Evolutionary conservation across 2,888 invertebrate genomes (phyloP).

Genomic region (Neoitamus cyanurus): DNA sequence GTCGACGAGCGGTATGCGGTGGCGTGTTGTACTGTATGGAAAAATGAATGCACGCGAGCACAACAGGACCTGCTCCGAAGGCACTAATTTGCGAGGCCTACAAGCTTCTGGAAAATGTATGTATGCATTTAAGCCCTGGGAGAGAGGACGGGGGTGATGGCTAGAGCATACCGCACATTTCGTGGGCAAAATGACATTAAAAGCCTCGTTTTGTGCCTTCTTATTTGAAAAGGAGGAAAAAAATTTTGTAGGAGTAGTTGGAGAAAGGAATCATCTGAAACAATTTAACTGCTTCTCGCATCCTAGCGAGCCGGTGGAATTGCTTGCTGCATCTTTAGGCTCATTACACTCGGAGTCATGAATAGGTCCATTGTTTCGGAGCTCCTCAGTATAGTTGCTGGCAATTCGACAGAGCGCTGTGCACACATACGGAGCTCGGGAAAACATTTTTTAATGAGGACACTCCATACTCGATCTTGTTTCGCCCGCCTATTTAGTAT

Average conservation of each 20-base stretch:
- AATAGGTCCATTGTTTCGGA: slow-evolving; percentile 19
- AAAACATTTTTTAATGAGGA: slow-evolving; percentile 39
- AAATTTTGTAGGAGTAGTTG: neutral
- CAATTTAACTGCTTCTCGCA: slow-evolving; percentile 26
- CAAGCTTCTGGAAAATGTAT: neutral
- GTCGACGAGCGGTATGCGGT: neutral
- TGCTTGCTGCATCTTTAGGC: slow-evolving; percentile 31
- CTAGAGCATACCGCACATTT: neutral
- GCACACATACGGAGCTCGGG: neutral
- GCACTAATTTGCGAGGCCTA: neutral
- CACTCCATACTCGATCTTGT: slow-evolving; percentile 23
- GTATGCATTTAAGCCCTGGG: neutral
- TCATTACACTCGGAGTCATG: slow-evolving; percentile 27
- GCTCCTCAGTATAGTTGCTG: slow-evolving; percentile 20
- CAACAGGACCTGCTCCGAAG: neutral
- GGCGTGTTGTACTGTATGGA: neutral
- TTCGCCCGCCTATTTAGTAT: neutral
- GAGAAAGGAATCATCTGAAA: slow-evolving; percentile 9
- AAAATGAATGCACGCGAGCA: neutral
- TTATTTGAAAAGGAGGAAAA: neutral
- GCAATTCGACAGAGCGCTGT: slow-evolving; percentile 26
- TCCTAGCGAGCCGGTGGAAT: neutral
- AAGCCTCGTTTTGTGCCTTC: slow-evolving; percentile 33
- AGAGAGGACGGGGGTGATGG: too few species aligned
- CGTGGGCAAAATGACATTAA: neutral